Evolutionary conservation across 2,113 vertebrate species (phyloP), one percentile per base, ranked within the genome.

Genomic region (Tetraodon nigroviridis): DNA sequence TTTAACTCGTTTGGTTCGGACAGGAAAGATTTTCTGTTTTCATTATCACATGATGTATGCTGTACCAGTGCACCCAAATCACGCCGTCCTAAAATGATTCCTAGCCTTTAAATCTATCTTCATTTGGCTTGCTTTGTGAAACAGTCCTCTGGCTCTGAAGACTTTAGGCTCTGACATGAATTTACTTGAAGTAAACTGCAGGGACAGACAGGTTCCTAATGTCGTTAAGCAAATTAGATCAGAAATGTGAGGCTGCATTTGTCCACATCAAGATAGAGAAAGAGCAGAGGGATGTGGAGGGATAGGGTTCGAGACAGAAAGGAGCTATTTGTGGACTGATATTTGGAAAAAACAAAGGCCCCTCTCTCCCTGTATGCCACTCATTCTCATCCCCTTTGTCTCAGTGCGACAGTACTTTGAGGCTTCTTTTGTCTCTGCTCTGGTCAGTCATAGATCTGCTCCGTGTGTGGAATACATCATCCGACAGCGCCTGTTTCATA

Each of bases 141-240:
- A 67, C 65, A 54, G 21, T 44, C 57, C 76, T 76, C 73, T 65
- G 70, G 55, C 60, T 75, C 63, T 70, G 76, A 76, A 83, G 84
- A 74, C 75, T 85, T 79, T 65, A 27, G 61, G 71, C 62, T 71
- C 51, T 64, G 77, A 82, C 56, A 55, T 64, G 70, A 64, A 76
- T 85, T 76, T 73, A 79, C 79, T 87, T 80, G 62, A 77, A 72
- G 80, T 69, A 76, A 80, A 85, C 87, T 80, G 80, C 68, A 45
- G 51, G 61, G 62, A 85, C 72, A 84, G 83, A 85, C 86, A 82
- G 86, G 70, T 85, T 88, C 69, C 79, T 88, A 84, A 90, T 91
- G 86, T 82, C 79, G 80, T 91, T 89, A 86, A 79, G 86, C 68
- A 86, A 89, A 91, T 90, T 79, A 87, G 81, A 91, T 90, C 81